Base-by-base conservation (phyloP, 1,140 invertebrate species). In the Drosophila punjabiensis region DNA sequence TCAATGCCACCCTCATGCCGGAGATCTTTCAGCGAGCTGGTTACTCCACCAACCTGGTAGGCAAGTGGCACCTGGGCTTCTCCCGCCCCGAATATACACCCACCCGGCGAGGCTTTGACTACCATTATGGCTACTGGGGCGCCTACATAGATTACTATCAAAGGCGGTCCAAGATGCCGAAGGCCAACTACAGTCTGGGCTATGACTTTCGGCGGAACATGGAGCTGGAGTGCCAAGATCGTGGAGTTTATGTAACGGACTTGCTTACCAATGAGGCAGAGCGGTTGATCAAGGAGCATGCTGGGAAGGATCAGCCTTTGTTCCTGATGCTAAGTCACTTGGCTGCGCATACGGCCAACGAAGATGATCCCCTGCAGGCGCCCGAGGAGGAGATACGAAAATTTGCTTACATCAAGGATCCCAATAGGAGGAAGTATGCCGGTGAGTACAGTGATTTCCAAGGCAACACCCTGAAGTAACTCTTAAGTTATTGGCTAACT, bases 31-130 rank as follows among this genome's bases (percentile, higher is more conserved):
- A 95, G 85, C 94, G 95, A 24, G 91, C 95, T 0, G 97, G 97
- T 0, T 99, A 98, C 93, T 93, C 93, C 6, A 98, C 97, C 1
- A 96, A 97, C 92, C 94, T 97, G 39, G 95, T 99, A 28, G 98
- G 98, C n/a, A 99, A 99, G 94, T 98, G 98, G 98, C 97, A 98
- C 85, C 94, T 98, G 61, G 97, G 97, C 2, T 96, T 94, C 73
- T 95, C 95, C 65, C 94, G 94, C 28, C 94, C 94, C n/a, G 95
- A 96, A 67, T 97, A 96, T 81, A 96, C 97, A 7, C 97, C 98
- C 1, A 96, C 95, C 0, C 94, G 93, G 20, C 94, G 97, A 16
- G 98, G 98, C n/a, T 98, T 98, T 86, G 96, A 98, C 69, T 95
- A 95, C 8, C 96, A 97, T 92, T 97, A 96, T 91, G 97, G 98